phyloP scores from a whole-genome alignment of 2,888 invertebrate genomes.

The Cactoblastis cactorum region DNA sequence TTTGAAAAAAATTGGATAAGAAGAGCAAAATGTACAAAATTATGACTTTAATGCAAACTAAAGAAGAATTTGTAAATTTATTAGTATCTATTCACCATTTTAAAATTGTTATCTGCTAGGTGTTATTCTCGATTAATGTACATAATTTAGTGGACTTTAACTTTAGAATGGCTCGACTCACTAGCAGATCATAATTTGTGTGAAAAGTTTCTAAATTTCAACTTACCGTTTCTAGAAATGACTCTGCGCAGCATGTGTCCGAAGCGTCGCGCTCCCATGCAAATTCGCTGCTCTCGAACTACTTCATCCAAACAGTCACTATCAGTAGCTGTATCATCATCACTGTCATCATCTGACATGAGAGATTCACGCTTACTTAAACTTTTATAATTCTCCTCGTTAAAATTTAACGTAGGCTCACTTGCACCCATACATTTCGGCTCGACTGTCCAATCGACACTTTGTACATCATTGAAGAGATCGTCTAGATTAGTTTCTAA shows the following conservation, averaged over 20 bases:
- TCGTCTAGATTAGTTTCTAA: slow-evolving; percentile 77
- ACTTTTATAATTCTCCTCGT: slow-evolving; percentile 42
- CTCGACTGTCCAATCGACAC: slow-evolving; percentile 53
- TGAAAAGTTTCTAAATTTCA: too few relatives aligned
- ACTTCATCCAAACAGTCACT: slow-evolving; percentile 68
- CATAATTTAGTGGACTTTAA: too few relatives aligned
- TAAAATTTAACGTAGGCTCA: slow-evolving; percentile 63
- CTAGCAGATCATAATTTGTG: too few relatives aligned
- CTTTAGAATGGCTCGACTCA: too few relatives aligned
- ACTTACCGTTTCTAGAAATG: slow-evolving; percentile 73
- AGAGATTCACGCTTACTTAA: slow-evolving; percentile 54
- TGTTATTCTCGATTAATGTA: too few relatives aligned
- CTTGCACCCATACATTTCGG: slow-evolving; percentile 67
- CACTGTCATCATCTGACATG: slow-evolving; percentile 65
- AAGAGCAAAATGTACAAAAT: background rate
- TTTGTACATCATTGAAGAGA: slow-evolving; percentile 62
- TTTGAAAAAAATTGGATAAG: background rate
- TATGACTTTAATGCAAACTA: too few relatives aligned
- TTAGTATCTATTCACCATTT: too few relatives aligned
- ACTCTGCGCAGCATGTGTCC: slow-evolving; percentile 67
- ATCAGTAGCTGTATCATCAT: slow-evolving; percentile 61
- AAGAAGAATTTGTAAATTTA: too few relatives aligned
- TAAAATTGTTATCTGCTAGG: too few relatives aligned
- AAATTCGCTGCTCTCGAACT: slow-evolving; percentile 63
- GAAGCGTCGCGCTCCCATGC: slow-evolving; percentile 68